A percentile compares a stretch with the other conserved stretches of the same genome.
phyloP scores from a whole-genome alignment of 2,888 invertebrate genomes.

The Nephrocerus scutellatus region DNA sequence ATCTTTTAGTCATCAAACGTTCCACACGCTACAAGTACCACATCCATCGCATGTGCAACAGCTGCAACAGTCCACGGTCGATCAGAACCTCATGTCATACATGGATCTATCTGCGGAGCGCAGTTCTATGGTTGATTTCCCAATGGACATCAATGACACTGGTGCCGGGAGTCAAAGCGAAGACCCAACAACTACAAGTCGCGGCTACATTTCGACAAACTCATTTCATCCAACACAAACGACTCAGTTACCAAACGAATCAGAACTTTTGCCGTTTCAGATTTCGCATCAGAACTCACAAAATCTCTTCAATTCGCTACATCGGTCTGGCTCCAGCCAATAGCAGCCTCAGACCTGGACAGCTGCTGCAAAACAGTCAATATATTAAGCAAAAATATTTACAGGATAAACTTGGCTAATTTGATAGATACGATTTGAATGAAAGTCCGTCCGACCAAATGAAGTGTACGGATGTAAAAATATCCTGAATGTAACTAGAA shows the following conservation, averaged over 20 bases:
- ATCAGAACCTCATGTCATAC: slow-evolving; percentile 42
- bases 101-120: slow-evolving; percentile 43
- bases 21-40: slow-evolving; percentile 17
- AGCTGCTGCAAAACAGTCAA: no score
- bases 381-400: no score
- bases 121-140: slow-evolving; percentile 37
- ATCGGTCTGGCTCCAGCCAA: slow-evolving; percentile 25
- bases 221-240: slow-evolving; percentile 30
- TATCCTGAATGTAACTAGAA: no score
- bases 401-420: no score
- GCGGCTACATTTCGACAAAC: slow-evolving; percentile 29
- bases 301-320: slow-evolving; percentile 42
- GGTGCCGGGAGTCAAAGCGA: slow-evolving; percentile 35
- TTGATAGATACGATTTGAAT: no score
- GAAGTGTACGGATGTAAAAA: no score
- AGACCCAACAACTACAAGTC: slow-evolving; percentile 26
- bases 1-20: no score
- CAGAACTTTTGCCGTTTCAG: slow-evolving; percentile 47
- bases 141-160: slow-evolving; percentile 41
- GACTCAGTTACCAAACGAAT: slow-evolving; percentile 38
- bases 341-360: slow-evolving; percentile 12
- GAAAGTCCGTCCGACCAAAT: no score
- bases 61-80: slow-evolving; percentile 29
- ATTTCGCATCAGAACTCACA: slow-evolving; percentile 48
- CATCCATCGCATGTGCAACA: slow-evolving; percentile 16